These are phyloP conservation scores for Drosophila meridiana DNA, from an alignment of 2,888 invertebrate genomes.

Conservation along the genomic window DNA sequence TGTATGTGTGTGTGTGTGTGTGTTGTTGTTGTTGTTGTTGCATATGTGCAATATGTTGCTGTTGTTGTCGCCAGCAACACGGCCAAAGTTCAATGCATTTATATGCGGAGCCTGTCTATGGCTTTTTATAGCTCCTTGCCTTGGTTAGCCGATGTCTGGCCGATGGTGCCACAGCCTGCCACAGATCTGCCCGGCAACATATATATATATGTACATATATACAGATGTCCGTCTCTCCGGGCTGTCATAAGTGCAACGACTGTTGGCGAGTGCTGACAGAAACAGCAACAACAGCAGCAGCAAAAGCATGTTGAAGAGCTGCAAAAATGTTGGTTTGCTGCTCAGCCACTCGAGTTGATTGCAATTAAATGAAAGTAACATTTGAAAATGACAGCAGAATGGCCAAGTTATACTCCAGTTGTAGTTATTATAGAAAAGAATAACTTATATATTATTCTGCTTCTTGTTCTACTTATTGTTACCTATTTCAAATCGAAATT, in stretches of 20 bases:
- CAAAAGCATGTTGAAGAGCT: not conserved
- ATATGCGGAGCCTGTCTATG: constrained; percentile 60
- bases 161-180: constrained; percentile 12
- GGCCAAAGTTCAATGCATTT: constrained; percentile 76
- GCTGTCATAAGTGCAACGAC: constrained; percentile 44
- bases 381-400: constrained; percentile 1
- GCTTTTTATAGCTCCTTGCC: constrained; percentile 70
- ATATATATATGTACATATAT: not conserved
- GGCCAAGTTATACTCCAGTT: not conserved
- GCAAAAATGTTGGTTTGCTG: not conserved
- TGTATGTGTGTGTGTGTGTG: constrained; percentile 10
- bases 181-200: constrained; percentile 6
- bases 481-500: not conserved
- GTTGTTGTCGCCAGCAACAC: constrained; percentile 51
- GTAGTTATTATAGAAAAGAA: not conserved
- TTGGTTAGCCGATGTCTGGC: constrained; percentile 35
- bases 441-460: not conserved
- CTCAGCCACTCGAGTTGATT: constrained; percentile 4
- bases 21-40: constrained; percentile 28
- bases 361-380: constrained; percentile 12
- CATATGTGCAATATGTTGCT: constrained; percentile 47
- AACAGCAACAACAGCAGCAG: not conserved
- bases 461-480: not conserved
- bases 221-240: not conserved
- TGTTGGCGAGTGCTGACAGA: not conserved